Percentiles rank a stretch among this genome's conserved stretches.
Evolutionary conservation across 2,888 invertebrate species (phyloP).

Genomic region (Lamellibrachia satsuma): DNA sequence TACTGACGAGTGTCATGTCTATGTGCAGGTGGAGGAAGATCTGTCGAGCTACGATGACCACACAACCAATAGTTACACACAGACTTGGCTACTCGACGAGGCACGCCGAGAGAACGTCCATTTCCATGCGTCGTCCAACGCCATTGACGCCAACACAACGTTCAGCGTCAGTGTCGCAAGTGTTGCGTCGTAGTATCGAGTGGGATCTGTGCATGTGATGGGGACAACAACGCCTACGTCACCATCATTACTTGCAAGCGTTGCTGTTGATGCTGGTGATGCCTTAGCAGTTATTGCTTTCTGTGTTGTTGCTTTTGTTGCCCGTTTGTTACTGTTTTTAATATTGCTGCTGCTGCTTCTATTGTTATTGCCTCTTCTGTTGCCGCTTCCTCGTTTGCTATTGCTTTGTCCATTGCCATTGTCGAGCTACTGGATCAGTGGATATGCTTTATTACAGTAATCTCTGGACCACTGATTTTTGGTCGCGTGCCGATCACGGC

Average conservation of each 20-base stretch:
- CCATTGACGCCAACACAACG: conserved; percentile 91
- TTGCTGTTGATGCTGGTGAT: not conserved
- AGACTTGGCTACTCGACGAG: conserved; percentile 58
- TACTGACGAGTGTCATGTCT: not conserved
- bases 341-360: not conserved
- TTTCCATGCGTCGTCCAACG: conserved; percentile 84
- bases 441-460: too few relatives aligned
- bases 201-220: not conserved
- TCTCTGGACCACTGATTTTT: too few relatives aligned
- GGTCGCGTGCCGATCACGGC: too few relatives aligned
- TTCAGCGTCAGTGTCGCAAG: conserved; percentile 67
- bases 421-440: not conserved
- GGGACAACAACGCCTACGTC: not conserved
- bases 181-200: not conserved
- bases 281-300: not conserved
- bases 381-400: not conserved
- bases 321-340: not conserved
- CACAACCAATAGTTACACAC: conserved; percentile 56
- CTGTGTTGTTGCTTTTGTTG: not conserved
- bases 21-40: conserved; percentile 59
- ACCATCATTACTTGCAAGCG: not conserved
- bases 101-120: conserved; percentile 55
- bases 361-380: not conserved
- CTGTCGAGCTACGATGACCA: conserved; percentile 58
- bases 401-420: not conserved